Base-by-base conservation (phyloP, 1,140 invertebrate genomes). In the Bombus confusus region DNA sequence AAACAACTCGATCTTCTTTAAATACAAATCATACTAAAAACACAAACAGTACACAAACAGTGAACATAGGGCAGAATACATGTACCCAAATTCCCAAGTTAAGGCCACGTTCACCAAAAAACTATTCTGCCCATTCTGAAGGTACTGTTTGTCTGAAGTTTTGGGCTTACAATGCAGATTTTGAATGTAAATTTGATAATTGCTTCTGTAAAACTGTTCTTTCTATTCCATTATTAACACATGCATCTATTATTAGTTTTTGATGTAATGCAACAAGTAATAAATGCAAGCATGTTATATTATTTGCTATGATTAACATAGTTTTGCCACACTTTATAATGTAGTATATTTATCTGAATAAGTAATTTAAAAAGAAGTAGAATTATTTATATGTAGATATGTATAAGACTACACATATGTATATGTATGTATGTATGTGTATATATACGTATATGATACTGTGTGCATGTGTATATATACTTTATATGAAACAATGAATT, bases 71-170 rank as follows among this genome's bases (percentile, higher is more conserved):
- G 85, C 93, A 93, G 85, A 92, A 91, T 91, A 93, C 92, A 92
- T 93, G 91, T 90, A 92, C 91, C 80, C 93, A 93, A 88, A 90
- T 93, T 85, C 88, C 92, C 86, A 95, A 93, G 89, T 87, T 92
- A 92, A 93, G 93, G 86, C 91, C 94, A 91, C 92, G 93, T 87
- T 94, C 92, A 87, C 94, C 92, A 88, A 94, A 95, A 94, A 92
- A 89, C 76, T 92, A 86, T 92, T 91, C 91, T 86, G 85, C 91
- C 91, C 93, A 93, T 86, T 86, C 92, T 83, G 93, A 95, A 95
- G 94, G 95, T 95, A 95, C 91, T 93, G 88, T 91, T 88, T 85
- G 57, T 89, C 83, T 90, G 80, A 85, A 88, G 84, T 91, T 85
- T 77, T 90, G 90, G 64, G 80, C 90, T 87, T 88, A 85, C 80